Evolutionary conservation across 2,797 vertebrate genomes (phyloP).

Genomic region (Xerus rutilus): DNA sequence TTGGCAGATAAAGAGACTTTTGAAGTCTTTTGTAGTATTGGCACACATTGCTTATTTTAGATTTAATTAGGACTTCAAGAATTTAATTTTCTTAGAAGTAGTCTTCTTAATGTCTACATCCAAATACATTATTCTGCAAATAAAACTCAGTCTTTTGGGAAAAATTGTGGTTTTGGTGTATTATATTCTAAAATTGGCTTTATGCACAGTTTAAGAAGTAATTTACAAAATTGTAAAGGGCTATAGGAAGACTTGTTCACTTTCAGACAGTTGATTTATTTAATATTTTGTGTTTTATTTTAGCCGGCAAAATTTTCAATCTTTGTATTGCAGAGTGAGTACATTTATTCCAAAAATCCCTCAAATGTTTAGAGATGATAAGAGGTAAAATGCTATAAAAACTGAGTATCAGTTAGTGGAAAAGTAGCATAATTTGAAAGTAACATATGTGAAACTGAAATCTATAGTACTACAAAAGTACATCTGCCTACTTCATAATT

Average conservation of each 20-base stretch:
- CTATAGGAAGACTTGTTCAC: neutral
- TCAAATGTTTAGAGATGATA: neutral
- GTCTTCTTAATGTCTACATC: conserved; percentile 36
- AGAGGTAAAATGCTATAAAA: neutral
- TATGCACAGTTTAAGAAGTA: neutral
- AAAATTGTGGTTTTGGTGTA: neutral
- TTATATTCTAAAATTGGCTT: conserved; percentile 19
- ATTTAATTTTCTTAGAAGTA: conserved; percentile 71
- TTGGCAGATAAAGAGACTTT: conserved; percentile 75
- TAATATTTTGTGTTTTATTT: conserved; percentile 14
- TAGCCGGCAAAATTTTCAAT: neutral
- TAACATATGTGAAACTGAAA: neutral
- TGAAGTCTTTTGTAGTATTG: conserved; percentile 64
- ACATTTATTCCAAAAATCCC: neutral
- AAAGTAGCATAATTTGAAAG: neutral
- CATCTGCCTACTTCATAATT: neutral
- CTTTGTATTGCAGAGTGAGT: neutral
- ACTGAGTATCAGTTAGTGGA: neutral
- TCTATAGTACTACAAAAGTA: neutral
- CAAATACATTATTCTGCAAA: conserved; percentile 26
- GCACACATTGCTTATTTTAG: conserved; percentile 38
- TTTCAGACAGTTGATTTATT: neutral
- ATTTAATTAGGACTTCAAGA: conserved; percentile 76
- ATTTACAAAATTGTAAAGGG: neutral
- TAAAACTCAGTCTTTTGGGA: neutral